Percentiles rank a stretch among this genome's conserved stretches.
Evolutionary conservation across 2,888 invertebrate species (phyloP).

Genomic region (Scrobipalpa atriplicella): DNA sequence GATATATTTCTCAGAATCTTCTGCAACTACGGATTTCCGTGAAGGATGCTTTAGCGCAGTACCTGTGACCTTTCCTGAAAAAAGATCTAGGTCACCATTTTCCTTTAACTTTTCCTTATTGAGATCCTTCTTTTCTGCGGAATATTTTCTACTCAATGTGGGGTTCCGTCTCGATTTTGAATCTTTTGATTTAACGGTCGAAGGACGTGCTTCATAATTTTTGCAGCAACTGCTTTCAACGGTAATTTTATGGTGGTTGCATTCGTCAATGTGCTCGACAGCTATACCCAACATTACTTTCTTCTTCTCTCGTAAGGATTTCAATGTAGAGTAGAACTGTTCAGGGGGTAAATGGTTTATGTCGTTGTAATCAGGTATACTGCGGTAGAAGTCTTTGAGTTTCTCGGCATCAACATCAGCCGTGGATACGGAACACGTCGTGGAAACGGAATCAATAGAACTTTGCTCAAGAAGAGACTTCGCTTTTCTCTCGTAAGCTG

Average conservation of each 20-base stretch:
- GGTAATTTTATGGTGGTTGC: conserved; percentile 43
- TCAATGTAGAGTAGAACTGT: conserved; percentile 89
- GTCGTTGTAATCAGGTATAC: conserved; percentile 91
- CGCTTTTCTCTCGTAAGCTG: conserved; percentile 85
- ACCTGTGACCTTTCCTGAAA: conserved; percentile 38
- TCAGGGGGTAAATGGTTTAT: conserved; percentile 88
- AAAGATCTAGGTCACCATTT: conserved; percentile 32
- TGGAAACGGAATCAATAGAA: conserved; percentile 65
- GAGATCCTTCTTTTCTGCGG: conserved; percentile 40
- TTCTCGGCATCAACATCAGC: conserved; percentile 79
- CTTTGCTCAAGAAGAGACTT: conserved; percentile 62
- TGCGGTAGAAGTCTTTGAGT: conserved; percentile 88
- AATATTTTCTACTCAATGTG: conserved; percentile 43
- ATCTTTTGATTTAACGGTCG: conserved; percentile 37
- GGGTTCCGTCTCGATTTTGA: conserved; percentile 38
- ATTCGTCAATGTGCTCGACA: conserved; percentile 61
- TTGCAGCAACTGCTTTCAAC: conserved; percentile 41
- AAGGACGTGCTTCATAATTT: conserved; percentile 39
- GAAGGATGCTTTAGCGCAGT: conserved; percentile 49
- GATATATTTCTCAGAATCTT: conserved; percentile 38
- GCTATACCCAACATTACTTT: conserved; percentile 72
- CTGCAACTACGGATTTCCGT: conserved; percentile 39
- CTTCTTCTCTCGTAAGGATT: conserved; percentile 85
- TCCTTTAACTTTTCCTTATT: conserved; percentile 36
- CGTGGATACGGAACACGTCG: conserved; percentile 54